Evolutionary conservation across 2,888 invertebrate species (phyloP), one percentile per base, ranked within the genome.

Genomic region (Dynastes grantii): DNA sequence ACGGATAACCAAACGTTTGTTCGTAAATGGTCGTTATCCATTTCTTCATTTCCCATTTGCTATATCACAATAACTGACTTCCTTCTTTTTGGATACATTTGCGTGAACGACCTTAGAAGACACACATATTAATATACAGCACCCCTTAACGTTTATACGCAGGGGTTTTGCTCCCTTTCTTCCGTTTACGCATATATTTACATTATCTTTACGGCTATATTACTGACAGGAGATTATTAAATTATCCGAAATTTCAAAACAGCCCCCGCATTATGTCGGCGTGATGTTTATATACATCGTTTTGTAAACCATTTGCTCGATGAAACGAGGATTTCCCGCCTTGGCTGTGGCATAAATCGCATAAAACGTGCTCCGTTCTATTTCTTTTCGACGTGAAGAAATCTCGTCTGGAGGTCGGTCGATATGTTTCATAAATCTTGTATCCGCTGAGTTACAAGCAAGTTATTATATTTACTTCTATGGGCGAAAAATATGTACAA

Each of bases 281-380:
- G 2, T 55, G 13, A 55, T 55, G 55, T 22, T 55, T 55, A 22
- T 8, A 22, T 55, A 55, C 16, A 55, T 55, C 55, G 16, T n/a
- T 55, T 55, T n/a, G 55, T 55, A n/a, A 3, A 55, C n/a, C 22
- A 55, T 55, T 55, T 55, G 55, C 55, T 55, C 55, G 3, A 55
- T 55, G n/a, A 55, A 55, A 22, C 55, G 55, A 53, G n/a, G 55
- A 55, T 22, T 55, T 55, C 55, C 55, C 22, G 16, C n/a, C 55
- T 16, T 22, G n/a, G 13, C 55, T 22, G 1, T 55, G 22, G 1
- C 55, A 55, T 55, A 55, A 55, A 55, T 55, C 55, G 16, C n/a
- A 55, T 22, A 45, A 22, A 16, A 13, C 6, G 55, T 6, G 55
- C 22, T 6, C 2, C 8, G 6, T 9, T 53, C n/a, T 9, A 53